Percentiles rank a stretch among this genome's conserved stretches.
Evolutionary conservation across 2,113 vertebrate genomes (phyloP).

Genomic region (Sardina pilchardus): DNA sequence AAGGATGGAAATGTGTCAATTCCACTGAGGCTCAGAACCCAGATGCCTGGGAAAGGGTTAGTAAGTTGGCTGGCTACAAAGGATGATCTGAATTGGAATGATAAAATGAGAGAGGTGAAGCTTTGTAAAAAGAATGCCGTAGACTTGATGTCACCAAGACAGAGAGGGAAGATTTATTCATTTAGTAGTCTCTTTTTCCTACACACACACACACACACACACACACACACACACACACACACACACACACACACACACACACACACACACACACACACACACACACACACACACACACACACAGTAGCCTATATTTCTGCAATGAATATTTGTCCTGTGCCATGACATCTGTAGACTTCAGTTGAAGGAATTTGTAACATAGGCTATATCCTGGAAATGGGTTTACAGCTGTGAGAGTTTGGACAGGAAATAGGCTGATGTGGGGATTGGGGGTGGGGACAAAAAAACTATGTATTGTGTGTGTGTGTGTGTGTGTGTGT

Average conservation of each 20-base stretch:
- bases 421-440: background rate
- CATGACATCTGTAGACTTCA: background rate
- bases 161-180: background rate
- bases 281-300: too few relatives aligned
- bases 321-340: background rate
- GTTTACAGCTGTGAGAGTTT: background rate
- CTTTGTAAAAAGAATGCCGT: background rate
- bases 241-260: too few relatives aligned
- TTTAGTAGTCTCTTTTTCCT: too few relatives aligned
- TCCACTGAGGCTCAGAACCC: background rate
- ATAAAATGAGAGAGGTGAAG: background rate
- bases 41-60: background rate
- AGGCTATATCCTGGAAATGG: background rate
- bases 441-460: background rate
- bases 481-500: background rate
- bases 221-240: too few relatives aligned
- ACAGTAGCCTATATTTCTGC: background rate
- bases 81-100: background rate
- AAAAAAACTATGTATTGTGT: background rate
- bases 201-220: too few relatives aligned
- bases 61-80: background rate
- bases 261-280: too few relatives aligned
- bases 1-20: background rate
- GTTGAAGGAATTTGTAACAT: background rate
- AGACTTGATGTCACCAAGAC: background rate